Evolutionary conservation across 2,113 vertebrate species (phyloP).

Genomic region (Takifugu bimaculatus): DNA sequence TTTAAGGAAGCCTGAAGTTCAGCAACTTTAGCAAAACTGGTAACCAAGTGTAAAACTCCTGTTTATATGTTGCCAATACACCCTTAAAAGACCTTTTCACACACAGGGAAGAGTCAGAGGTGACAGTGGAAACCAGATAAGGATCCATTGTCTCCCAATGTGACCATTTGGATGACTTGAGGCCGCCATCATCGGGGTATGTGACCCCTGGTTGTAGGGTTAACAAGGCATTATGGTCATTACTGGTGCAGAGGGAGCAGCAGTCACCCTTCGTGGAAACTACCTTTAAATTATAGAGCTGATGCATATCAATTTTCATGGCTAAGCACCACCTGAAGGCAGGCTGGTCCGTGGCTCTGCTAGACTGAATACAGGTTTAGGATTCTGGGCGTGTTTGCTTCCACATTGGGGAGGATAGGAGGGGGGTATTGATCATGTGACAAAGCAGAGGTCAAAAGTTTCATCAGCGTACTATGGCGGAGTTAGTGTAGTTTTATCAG

Average conservation of each 20-base stretch:
- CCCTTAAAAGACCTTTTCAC: no score
- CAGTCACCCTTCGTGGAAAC: conserved; percentile 39
- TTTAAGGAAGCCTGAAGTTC: no score
- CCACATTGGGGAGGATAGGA: conserved; percentile 34
- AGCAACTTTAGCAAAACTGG: neutral
- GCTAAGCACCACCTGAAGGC: conserved; percentile 60
- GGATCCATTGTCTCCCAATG: neutral
- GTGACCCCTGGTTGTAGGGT: conserved; percentile 60
- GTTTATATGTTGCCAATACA: no score
- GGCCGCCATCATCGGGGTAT: conserved; percentile 46
- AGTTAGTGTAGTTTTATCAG: neutral
- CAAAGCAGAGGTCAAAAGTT: conserved; percentile 40
- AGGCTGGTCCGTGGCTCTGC: conserved; percentile 37
- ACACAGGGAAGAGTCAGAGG: neutral
- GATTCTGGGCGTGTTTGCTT: conserved; percentile 40
- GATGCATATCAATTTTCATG: conserved; percentile 62
- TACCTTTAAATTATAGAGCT: conserved; percentile 61
- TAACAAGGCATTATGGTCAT: conserved; percentile 67
- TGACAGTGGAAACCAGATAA: conserved; percentile 9
- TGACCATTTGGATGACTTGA: conserved; percentile 41
- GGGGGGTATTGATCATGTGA: conserved; percentile 42
- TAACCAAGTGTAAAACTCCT: no score
- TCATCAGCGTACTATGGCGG: neutral
- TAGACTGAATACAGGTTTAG: conserved; percentile 40
- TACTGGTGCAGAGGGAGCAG: conserved; percentile 39